A percentile compares a stretch with the other conserved stretches of the same genome.
Conservation (phyloP, 2,888 invertebrate species). For the Boloria selene region DNA sequence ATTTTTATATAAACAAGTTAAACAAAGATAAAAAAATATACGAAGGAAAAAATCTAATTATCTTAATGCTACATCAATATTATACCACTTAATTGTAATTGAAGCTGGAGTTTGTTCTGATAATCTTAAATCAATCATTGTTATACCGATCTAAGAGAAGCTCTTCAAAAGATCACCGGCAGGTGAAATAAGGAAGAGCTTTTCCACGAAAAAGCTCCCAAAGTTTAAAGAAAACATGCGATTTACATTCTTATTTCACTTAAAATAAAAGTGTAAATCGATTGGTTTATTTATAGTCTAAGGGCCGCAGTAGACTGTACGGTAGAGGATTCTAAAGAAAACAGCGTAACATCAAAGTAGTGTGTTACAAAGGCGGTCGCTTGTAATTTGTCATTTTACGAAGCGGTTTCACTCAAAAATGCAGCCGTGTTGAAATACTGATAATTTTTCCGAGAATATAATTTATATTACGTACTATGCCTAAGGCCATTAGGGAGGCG, state of each 20-base stretch:
- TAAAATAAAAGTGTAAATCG: too few relatives aligned
- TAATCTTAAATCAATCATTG: constrained; percentile 36
- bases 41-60: constrained; percentile 10
- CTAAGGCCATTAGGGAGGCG: constrained; percentile 37
- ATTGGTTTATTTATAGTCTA: too few relatives aligned
- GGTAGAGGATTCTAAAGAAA: constrained; percentile 26
- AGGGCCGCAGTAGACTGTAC: neutral
- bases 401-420: constrained; percentile 47
- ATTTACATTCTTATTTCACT: constrained; percentile 1
- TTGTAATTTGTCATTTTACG: constrained; percentile 66
- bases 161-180: constrained; percentile 35
- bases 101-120: constrained; percentile 24
- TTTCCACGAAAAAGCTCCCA: constrained; percentile 19
- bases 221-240: neutral
- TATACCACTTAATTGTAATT: constrained; percentile 25
- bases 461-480: constrained; percentile 34
- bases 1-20: too few relatives aligned
- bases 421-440: constrained; percentile 46
- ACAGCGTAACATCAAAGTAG: constrained; percentile 60
- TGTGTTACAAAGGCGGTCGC: constrained; percentile 55
- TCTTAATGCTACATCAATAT: constrained; percentile 24
- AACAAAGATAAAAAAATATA: neutral
- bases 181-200: constrained; percentile 37
- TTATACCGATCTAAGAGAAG: constrained; percentile 31
- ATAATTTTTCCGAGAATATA: constrained; percentile 60